These are phyloP conservation scores for Nomada ferruginata DNA, from an alignment of 2,888 invertebrate species.

Conservation along the genomic window DNA sequence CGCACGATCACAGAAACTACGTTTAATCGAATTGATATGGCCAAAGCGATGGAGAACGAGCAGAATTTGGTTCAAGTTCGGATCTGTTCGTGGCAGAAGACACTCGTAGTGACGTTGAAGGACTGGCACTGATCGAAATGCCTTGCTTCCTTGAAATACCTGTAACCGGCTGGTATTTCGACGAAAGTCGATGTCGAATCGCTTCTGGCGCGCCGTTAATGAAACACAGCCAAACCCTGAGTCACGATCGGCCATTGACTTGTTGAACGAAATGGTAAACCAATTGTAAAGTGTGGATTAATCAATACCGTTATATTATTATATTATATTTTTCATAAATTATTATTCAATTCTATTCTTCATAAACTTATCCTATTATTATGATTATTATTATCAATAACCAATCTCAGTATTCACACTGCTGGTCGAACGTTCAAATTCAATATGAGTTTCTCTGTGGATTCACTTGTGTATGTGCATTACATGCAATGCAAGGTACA, in stretches of 20 bases:
- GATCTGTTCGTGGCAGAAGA: conserved; percentile 42
- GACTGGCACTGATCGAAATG: conserved; percentile 75
- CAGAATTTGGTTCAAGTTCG: conserved; percentile 43
- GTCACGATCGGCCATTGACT: conserved; percentile 43
- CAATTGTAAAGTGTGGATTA: conserved; percentile 57
- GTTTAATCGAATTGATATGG: conserved; percentile 38
- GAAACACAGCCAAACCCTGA: conserved; percentile 69
- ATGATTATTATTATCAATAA: no score
- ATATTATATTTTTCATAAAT: no score
- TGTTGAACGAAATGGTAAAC: conserved; percentile 56
- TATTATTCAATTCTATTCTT: no score
- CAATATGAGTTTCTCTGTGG: no score
- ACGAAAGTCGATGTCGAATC: conserved; percentile 63
- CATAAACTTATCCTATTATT: no score
- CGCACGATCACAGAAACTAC: background rate
- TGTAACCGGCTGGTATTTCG: conserved; percentile 51
- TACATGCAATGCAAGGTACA: no score
- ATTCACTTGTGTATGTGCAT: no score
- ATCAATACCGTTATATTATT: no score
- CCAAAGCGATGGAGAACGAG: no score
- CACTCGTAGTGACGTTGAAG: conserved; percentile 51
- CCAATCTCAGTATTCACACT: no score
- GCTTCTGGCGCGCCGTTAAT: conserved; percentile 64
- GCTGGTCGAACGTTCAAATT: no score
- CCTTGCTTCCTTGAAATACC: conserved; percentile 71